A percentile compares a stretch with the other conserved stretches of the same genome.
Evolutionary conservation across 2,797 vertebrate species (phyloP).

Genomic region (Pseudocheirus occidentalis): DNA sequence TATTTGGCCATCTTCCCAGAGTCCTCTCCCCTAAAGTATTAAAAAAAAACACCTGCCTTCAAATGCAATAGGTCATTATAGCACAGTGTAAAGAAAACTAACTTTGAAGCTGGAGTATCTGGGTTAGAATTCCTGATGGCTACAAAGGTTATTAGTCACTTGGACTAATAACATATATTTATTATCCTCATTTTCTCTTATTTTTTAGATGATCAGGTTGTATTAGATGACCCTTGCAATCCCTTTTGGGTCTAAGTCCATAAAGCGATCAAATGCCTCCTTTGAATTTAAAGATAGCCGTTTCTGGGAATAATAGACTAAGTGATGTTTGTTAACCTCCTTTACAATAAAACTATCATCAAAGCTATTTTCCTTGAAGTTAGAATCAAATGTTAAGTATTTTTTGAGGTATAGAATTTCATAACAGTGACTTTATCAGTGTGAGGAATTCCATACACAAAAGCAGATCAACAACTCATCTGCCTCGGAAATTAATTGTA

Average conservation of each 20-base stretch:
- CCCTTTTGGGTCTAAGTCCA: neutral
- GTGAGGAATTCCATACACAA: neutral
- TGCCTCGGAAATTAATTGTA: neutral
- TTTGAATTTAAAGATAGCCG: conserved; percentile 22
- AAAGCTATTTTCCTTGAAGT: neutral
- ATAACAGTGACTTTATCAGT: neutral
- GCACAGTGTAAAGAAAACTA: neutral
- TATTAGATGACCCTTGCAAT: neutral
- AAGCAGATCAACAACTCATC: neutral
- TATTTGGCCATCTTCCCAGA: no score
- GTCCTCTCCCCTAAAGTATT: no score
- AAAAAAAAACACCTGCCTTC: neutral
- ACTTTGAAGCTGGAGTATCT: neutral
- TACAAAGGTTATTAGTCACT: neutral
- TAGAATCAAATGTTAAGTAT: conserved; percentile 3
- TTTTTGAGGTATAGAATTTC: neutral
- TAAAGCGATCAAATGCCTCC: neutral
- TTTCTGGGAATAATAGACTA: conserved; percentile 27
- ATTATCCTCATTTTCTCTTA: neutral
- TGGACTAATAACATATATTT: neutral
- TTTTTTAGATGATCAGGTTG: neutral
- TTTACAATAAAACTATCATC: conserved; percentile 24
- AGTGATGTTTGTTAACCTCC: neutral
- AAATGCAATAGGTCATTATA: neutral
- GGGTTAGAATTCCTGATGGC: neutral